phyloP scores from a whole-genome alignment of 2,888 invertebrate genomes.

The Scelioninae gen. 1 region DNA sequence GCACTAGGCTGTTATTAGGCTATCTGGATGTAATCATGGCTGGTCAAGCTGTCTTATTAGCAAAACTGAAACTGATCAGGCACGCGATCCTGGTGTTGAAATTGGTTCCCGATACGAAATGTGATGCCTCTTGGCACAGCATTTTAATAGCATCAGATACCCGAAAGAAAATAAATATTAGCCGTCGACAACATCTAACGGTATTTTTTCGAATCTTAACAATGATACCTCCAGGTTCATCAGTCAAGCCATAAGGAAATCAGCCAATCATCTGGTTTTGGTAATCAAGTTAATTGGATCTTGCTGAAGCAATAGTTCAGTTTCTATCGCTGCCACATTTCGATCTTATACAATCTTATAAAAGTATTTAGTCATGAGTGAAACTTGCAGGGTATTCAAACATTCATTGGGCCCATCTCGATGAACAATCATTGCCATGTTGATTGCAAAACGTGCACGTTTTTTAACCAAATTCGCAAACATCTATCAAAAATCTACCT shows the following conservation, averaged over 20 bases:
- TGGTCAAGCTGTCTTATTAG: slow-evolving; percentile 64
- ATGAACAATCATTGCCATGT: too few species aligned
- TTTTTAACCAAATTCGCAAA: too few species aligned
- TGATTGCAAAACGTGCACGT: too few species aligned
- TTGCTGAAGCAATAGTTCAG: slow-evolving; percentile 24
- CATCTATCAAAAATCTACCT: too few species aligned
- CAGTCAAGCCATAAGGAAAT: slow-evolving; percentile 22
- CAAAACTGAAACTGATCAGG: slow-evolving; percentile 60
- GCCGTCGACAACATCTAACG: slow-evolving; percentile 52
- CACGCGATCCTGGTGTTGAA: slow-evolving; percentile 63
- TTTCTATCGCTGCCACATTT: not conserved
- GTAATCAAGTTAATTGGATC: slow-evolving; percentile 60
- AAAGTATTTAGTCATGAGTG: slow-evolving; percentile 26
- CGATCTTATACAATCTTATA: slow-evolving; percentile 11
- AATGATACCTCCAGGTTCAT: slow-evolving; percentile 13
- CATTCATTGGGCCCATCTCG: too few species aligned
- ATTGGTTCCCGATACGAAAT: slow-evolving; percentile 53
- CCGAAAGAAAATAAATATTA: slow-evolving; percentile 55
- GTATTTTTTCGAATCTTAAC: slow-evolving; percentile 13
- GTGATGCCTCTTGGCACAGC: slow-evolving; percentile 51
- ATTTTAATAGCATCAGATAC: slow-evolving; percentile 64
- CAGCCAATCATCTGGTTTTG: slow-evolving; percentile 49
- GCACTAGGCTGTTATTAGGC: slow-evolving; percentile 44
- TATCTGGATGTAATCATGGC: slow-evolving; percentile 37
- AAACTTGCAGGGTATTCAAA: slow-evolving; percentile 4